phyloP scores from a whole-genome alignment of 2,888 invertebrate species.

The Temnothorax ravouxi region DNA sequence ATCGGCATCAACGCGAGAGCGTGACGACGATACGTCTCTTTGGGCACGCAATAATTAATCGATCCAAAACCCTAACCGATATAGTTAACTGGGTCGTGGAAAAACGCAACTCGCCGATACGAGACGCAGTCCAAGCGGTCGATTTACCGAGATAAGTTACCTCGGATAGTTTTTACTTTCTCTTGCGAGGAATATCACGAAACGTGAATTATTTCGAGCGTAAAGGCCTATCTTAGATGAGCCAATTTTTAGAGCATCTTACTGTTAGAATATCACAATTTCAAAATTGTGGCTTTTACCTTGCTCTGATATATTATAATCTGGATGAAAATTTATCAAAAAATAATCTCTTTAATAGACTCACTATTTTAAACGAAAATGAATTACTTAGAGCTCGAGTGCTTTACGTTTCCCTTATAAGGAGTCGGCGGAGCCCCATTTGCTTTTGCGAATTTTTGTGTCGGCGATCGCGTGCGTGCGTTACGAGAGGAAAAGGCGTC shows the following conservation, averaged over 20 bases:
- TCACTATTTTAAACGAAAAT: background rate
- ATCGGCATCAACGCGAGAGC: slow-evolving; percentile 27
- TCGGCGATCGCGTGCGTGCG: slow-evolving; percentile 30
- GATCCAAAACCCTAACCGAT: slow-evolving; percentile 31
- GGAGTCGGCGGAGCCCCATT: background rate
- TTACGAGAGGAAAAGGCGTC: slow-evolving; percentile 2
- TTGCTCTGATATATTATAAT: background rate
- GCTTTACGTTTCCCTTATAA: background rate
- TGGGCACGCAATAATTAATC: slow-evolving; percentile 34
- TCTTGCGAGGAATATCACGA: slow-evolving; percentile 20
- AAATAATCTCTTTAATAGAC: background rate
- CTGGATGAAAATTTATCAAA: background rate
- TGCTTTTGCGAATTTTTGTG: slow-evolving; percentile 27
- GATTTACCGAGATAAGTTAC: slow-evolving; percentile 29
- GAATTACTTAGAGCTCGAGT: background rate
- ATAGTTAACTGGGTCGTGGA: slow-evolving; percentile 47
- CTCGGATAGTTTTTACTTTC: slow-evolving; percentile 31
- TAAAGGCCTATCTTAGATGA: background rate
- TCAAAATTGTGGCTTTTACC: background rate
- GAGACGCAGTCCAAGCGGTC: slow-evolving; percentile 18
- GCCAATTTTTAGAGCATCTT: background rate
- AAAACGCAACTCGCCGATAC: slow-evolving; percentile 10
- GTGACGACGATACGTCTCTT: slow-evolving; percentile 36
- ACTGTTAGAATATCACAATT: background rate
- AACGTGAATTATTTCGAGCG: slow-evolving; percentile 17